Evolutionary conservation across 2,797 vertebrate genomes (phyloP), one percentile per base, ranked within the genome.

Genomic region (Chelonia mydas): DNA sequence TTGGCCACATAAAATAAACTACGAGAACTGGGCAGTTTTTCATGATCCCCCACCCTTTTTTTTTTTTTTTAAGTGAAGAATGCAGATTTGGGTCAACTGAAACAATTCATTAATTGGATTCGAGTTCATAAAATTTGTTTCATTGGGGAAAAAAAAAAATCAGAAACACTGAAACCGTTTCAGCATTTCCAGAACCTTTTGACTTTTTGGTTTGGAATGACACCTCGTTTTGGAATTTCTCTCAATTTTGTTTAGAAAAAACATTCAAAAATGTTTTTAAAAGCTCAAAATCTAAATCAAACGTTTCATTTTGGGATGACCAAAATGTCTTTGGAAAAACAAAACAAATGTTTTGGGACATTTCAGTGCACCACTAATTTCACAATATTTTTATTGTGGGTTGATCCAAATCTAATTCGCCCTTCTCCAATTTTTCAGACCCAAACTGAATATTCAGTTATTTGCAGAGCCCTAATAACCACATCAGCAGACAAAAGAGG

Each of bases 401-500:
- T 23, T 23, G 68, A 41, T 37, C n/a, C n/a, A 72, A 25, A 72
- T 41, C 19, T 41, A 12, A 72, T 23, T 41, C 8, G 5, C 37
- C 65, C n/a, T 5, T 23, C 19, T 1, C 21, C n/a, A 41, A 41
- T 72, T 72, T 72, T 68, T 68, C 61, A 37, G 61, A 37, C 33
- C 33, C 33, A 5, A n/a, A 68, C 33, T 68, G 61, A 68, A 68
- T 68, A 68, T 68, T 68, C 33, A n/a, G 33, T n/a, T 68, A n/a
- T 68, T 19, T 68, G 61, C 61, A 68, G 13, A 19, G 33, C 33
- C 61, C 16, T n/a, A n/a, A 17, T 9, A 68, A 37, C 61, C n/a
- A 6, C 0, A 0, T 54, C 7, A 37, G 13, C 88, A 5, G 11
- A 85, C 9, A 90, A 81, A 85, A 2, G 7, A 2, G 0, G 23